phyloP scores from a whole-genome alignment of 2,888 invertebrate species.

The Lepidonotus clava region DNA sequence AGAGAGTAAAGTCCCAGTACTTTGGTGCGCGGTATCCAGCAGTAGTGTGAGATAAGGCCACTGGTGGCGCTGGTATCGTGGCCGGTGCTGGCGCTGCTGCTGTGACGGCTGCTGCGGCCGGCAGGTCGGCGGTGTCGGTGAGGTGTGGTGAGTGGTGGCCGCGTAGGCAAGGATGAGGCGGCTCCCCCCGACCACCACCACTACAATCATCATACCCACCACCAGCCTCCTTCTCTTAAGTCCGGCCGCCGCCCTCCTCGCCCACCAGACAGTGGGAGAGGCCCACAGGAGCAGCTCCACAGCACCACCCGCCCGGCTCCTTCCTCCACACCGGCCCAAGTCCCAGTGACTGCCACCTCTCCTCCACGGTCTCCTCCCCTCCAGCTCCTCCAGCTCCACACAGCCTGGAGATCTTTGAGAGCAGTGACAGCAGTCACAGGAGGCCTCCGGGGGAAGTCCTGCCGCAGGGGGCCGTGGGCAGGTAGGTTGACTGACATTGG shows the following conservation, averaged over 20 bases:
- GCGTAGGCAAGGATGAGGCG: neutral
- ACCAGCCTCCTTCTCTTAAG: neutral
- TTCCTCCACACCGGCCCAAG: neutral
- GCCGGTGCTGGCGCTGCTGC: neutral
- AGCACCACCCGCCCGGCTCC: neutral
- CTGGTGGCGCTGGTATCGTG: too few relatives aligned
- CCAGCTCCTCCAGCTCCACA: too few relatives aligned
- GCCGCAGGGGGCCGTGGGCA: too few relatives aligned
- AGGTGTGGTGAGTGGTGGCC: constrained; percentile 16
- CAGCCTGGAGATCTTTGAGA: neutral
- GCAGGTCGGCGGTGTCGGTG: constrained; percentile 6
- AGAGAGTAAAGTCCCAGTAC: too few relatives aligned
- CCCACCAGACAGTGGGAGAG: neutral
- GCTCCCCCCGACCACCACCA: neutral
- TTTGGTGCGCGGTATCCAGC: too few relatives aligned
- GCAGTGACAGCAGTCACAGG: neutral
- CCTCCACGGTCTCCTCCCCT: neutral
- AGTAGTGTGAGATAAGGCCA: too few relatives aligned
- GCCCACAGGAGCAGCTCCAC: neutral
- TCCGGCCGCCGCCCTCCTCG: neutral
- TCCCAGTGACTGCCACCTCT: neutral
- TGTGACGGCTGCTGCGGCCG: neutral
- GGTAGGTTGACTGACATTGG: too few relatives aligned
- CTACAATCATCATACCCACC: neutral
- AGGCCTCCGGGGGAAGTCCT: too few relatives aligned